Evolutionary conservation across 1,140 invertebrate species (phyloP).

Genomic region (Reticulitermes speratus): DNA sequence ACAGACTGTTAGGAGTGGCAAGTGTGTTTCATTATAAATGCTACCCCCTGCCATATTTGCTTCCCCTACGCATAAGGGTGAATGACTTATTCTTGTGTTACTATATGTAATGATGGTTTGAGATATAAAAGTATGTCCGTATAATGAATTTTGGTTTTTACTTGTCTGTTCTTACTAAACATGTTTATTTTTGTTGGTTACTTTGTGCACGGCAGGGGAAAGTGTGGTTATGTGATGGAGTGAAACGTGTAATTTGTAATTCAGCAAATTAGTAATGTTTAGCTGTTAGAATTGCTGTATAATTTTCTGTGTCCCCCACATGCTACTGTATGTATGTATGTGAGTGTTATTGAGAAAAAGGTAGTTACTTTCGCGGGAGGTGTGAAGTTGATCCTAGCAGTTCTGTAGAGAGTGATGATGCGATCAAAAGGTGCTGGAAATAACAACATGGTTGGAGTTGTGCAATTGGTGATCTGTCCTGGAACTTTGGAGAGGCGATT

Average conservation of each 20-base stretch:
- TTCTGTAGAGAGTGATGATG: background rate
- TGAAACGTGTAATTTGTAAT: background rate
- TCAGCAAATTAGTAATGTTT: background rate
- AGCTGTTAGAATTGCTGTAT: slow-evolving; percentile 14
- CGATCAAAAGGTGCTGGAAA: background rate
- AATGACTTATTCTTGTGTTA: slow-evolving; percentile 2
- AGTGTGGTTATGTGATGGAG: background rate
- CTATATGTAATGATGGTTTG: background rate
- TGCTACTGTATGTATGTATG: slow-evolving; percentile 9
- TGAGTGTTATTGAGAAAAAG: background rate
- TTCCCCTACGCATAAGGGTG: background rate
- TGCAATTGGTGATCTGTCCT: background rate
- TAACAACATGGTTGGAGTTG: background rate
- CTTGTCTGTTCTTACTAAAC: background rate
- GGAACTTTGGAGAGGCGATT: background rate
- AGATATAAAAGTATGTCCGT: background rate
- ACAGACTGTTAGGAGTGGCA: slow-evolving; percentile 2
- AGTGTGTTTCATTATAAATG: slow-evolving; percentile 13
- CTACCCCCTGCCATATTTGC: slow-evolving; percentile 1
- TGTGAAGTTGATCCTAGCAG: background rate
- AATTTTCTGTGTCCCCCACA: background rate
- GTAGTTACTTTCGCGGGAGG: background rate
- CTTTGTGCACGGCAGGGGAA: background rate
- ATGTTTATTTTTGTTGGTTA: slow-evolving; percentile 17
- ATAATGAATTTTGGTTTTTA: background rate